Percentiles rank a stretch among this genome's conserved stretches.
phyloP scores from a whole-genome alignment of 2,113 vertebrate genomes.

The Condylura cristata region DNA sequence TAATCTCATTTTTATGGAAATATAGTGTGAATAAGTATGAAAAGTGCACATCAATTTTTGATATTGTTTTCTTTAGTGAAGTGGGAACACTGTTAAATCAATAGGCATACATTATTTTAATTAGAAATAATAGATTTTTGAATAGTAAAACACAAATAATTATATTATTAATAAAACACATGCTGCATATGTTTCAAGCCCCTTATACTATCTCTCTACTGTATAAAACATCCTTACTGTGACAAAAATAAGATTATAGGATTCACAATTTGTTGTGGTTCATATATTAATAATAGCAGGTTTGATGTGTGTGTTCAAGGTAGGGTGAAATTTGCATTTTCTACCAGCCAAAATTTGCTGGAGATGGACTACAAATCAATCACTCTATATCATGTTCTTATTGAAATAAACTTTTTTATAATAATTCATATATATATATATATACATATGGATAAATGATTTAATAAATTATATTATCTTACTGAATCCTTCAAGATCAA shows the following conservation, averaged over 20 bases:
- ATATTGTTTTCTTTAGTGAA: neutral
- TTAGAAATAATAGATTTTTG: neutral
- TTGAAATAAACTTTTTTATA: neutral
- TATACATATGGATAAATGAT: no score
- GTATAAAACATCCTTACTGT: neutral
- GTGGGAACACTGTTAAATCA: neutral
- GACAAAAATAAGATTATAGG: neutral
- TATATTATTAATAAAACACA: neutral
- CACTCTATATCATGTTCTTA: neutral
- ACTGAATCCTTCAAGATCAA: neutral
- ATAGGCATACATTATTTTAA: neutral
- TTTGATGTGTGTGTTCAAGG: neutral
- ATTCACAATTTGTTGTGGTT: neutral
- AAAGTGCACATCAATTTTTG: neutral
- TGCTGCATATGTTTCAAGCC: neutral
- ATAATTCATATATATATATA: neutral
- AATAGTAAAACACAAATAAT: neutral
- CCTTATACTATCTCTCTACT: neutral
- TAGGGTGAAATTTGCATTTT: neutral
- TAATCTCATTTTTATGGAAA: neutral
- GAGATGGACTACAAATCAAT: neutral
- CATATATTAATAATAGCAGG: neutral
- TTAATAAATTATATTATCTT: neutral
- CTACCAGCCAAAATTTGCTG: neutral
- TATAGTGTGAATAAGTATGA: neutral